These are phyloP conservation scores for Eulemur coronatus DNA, from an alignment of 2,797 vertebrate genomes.

Conservation along the genomic window DNA sequence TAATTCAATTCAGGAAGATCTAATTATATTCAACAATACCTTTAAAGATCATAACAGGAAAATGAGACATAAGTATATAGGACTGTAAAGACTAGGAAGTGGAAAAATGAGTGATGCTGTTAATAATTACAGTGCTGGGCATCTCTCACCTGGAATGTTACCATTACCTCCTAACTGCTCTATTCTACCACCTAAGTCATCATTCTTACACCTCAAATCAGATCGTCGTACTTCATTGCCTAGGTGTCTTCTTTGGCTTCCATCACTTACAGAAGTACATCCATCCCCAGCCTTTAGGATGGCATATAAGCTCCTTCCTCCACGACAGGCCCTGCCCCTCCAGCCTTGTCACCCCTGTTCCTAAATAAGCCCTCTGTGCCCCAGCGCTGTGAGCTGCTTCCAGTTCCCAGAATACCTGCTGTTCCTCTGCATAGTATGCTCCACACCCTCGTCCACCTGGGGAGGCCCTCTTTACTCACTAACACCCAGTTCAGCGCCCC, in stretches of 20 bases:
- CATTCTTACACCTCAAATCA: background rate
- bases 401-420: background rate
- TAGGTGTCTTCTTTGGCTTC: background rate
- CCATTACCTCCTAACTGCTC: background rate
- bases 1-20: background rate
- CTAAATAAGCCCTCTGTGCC: background rate
- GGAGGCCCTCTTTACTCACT: background rate
- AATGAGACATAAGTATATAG: background rate
- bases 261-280: background rate
- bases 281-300: background rate
- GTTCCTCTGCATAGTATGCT: background rate
- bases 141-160: background rate
- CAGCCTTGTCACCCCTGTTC: background rate
- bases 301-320: background rate
- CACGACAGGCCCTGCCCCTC: background rate
- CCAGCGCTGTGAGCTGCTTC: background rate
- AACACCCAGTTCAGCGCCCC: background rate
- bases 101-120: background rate
- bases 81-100: background rate
- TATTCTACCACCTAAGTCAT: background rate
- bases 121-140: background rate
- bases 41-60: background rate
- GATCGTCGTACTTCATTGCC: background rate
- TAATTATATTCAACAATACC: background rate
- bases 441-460: background rate